Conservation (phyloP, 2,888 invertebrate species). For the Dorcus parallelipipedus region DNA sequence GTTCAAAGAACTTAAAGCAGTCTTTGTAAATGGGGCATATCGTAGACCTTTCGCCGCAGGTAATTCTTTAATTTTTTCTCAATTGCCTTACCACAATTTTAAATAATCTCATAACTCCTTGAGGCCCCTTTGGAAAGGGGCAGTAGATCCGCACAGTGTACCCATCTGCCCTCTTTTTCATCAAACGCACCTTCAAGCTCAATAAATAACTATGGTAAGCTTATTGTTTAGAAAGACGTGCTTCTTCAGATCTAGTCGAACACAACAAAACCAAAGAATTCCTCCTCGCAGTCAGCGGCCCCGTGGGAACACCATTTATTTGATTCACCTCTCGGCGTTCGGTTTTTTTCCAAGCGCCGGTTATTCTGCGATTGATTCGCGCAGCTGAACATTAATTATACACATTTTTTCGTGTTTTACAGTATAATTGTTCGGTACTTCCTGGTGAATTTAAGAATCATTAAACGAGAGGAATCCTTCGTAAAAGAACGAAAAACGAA, state of each 20-base stretch:
- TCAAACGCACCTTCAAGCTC: background rate
- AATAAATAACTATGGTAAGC: background rate
- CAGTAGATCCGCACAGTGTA: too few species aligned
- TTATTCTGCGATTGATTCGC: too few species aligned
- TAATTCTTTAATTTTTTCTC: background rate
- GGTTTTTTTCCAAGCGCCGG: background rate
- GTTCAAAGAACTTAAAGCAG: too few species aligned
- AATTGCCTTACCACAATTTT: background rate
- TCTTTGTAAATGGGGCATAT: too few species aligned
- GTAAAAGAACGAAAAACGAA: too few species aligned
- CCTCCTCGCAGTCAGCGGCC: background rate
- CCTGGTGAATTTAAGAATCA: too few species aligned
- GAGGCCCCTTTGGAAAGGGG: too few species aligned
- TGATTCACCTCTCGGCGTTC: background rate
- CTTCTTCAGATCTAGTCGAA: background rate
- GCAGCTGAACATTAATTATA: too few species aligned
- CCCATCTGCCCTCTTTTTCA: background rate
- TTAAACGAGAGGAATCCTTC: too few species aligned
- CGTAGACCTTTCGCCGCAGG: background rate
- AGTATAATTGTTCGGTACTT: too few species aligned
- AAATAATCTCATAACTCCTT: too few species aligned
- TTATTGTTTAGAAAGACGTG: background rate
- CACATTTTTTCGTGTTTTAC: too few species aligned
- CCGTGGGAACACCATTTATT: slow-evolving; percentile 2
- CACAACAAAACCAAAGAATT: background rate